Evolutionary conservation across 2,888 invertebrate species (phyloP).

Genomic region (Aricia artaxerxes): DNA sequence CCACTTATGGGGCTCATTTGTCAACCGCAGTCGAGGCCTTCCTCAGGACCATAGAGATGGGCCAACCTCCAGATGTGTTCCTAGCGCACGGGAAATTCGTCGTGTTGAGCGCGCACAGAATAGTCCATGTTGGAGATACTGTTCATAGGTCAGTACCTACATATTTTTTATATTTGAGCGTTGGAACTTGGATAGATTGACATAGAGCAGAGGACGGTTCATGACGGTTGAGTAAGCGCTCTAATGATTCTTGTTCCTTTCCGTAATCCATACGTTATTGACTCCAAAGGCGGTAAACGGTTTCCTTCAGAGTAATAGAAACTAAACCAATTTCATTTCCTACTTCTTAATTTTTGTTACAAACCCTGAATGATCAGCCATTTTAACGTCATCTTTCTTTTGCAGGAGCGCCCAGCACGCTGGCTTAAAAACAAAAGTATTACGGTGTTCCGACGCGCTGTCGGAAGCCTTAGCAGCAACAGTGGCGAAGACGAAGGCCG

Average conservation of each 20-base stretch:
- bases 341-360: too few relatives aligned
- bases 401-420: constrained; percentile 87
- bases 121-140: constrained; percentile 96
- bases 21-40: constrained; percentile 96
- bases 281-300: too few relatives aligned
- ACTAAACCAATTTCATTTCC: too few relatives aligned
- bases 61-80: constrained; percentile 96
- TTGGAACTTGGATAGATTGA: too few relatives aligned
- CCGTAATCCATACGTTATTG: too few relatives aligned
- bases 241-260: too few relatives aligned
- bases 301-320: too few relatives aligned
- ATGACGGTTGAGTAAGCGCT: too few relatives aligned
- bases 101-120: constrained; percentile 94
- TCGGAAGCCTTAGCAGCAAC: constrained; percentile 90
- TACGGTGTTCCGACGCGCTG: constrained; percentile 88
- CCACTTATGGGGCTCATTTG: constrained; percentile 91
- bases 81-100: constrained; percentile 97
- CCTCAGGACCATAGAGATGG: constrained; percentile 93
- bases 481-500: constrained; percentile 93
- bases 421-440: constrained; percentile 86
- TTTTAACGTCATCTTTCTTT: constrained; percentile 21
- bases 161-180: background rate
- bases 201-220: too few relatives aligned
- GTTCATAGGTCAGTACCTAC: constrained; percentile 81
- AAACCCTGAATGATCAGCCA: background rate